phyloP scores from a whole-genome alignment of 1,140 invertebrate species.

The Drosophila burlai region DNA sequence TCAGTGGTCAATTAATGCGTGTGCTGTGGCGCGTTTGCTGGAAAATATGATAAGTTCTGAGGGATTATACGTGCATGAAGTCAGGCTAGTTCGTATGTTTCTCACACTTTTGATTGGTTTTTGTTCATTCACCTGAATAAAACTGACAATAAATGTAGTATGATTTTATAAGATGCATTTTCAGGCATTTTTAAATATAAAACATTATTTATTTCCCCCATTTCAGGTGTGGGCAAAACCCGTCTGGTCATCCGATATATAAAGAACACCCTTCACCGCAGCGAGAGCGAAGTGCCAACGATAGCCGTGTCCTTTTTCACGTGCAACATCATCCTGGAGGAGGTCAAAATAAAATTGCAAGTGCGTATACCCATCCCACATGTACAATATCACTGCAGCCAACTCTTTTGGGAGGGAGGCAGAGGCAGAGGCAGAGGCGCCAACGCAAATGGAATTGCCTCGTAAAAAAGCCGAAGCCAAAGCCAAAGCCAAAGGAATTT shows the following conservation, averaged over 20 bases:
- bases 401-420: constrained; percentile 21
- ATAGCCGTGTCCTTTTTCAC: constrained; percentile 96
- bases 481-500: constrained; percentile 52
- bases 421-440: not conserved
- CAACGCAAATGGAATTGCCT: constrained; percentile 40
- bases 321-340: constrained; percentile 90
- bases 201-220: constrained; percentile 33
- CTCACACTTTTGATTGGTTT: too few relatives aligned
- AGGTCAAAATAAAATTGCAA: constrained; percentile 90
- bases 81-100: not conserved
- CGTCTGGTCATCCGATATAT: constrained; percentile 93
- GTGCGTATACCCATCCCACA: constrained; percentile 85
- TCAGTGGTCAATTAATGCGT: constrained; percentile 43
- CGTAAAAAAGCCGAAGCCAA: constrained; percentile 54
- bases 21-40: constrained; percentile 9
- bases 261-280: constrained; percentile 90
- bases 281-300: constrained; percentile 91
- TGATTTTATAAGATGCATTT: too few relatives aligned
- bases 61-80: constrained; percentile 7
- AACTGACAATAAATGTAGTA: too few relatives aligned
- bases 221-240: constrained; percentile 94
- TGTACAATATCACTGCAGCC: constrained; percentile 24
- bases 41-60: constrained; percentile 17
- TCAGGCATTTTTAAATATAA: too few relatives aligned
- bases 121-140: too few relatives aligned